Percentiles rank a stretch among this genome's conserved stretches.
Conservation (phyloP, 2,888 invertebrate genomes). For the Acanthococcus lagerstroemiae region DNA sequence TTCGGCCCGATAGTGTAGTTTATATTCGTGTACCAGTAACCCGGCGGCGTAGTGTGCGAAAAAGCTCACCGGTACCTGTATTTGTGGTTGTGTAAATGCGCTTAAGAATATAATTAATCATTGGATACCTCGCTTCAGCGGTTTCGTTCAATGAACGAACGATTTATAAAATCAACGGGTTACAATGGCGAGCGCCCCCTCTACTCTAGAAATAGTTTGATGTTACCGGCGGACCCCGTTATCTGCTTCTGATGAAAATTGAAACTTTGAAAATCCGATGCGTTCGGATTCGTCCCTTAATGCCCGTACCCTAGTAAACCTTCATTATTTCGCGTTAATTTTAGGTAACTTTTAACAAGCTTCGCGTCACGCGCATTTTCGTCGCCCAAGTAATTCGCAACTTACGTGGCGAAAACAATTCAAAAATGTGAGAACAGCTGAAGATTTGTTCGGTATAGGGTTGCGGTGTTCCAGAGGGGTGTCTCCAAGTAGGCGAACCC, state of each 20-base stretch:
- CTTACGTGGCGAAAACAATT: too few relatives aligned
- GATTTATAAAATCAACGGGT: slow-evolving; percentile 26
- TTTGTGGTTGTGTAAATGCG: slow-evolving; percentile 23
- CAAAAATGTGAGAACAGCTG: too few relatives aligned
- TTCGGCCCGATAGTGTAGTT: not conserved
- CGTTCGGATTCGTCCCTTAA: not conserved
- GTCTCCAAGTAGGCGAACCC: too few relatives aligned
- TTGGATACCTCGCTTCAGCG: slow-evolving; percentile 8
- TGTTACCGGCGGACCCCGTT: not conserved
- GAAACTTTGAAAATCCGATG: slow-evolving; percentile 10
- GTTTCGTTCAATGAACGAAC: slow-evolving; percentile 26
- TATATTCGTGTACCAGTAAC: not conserved
- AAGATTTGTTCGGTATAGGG: too few relatives aligned
- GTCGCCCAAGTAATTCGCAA: too few relatives aligned
- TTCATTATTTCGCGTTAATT: too few relatives aligned
- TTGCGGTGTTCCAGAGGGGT: too few relatives aligned
- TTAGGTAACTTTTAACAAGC: too few relatives aligned
- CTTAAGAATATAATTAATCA: slow-evolving; percentile 31
- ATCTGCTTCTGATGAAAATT: slow-evolving; percentile 10
- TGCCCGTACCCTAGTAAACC: not conserved
- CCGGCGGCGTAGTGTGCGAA: too few relatives aligned
- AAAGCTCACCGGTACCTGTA: slow-evolving; percentile 13
- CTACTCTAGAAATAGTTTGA: slow-evolving; percentile 17
- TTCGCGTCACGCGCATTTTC: too few relatives aligned
- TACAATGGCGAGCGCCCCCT: slow-evolving; percentile 17